These are phyloP conservation scores for Eueides isabella DNA, from an alignment of 1,140 invertebrate species.

Conservation along the genomic window DNA sequence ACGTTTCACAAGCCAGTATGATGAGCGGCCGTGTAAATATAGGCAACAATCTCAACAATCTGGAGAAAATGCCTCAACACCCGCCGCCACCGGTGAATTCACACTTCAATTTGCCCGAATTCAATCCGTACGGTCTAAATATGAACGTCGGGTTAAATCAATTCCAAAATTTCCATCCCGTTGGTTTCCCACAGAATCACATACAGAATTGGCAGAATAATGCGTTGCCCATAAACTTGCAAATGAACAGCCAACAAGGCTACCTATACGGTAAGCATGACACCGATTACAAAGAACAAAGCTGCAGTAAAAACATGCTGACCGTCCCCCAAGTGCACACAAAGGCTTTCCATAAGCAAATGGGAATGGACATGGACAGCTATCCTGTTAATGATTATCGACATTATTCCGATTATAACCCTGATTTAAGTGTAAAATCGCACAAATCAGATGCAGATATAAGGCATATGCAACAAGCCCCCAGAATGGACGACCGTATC, in stretches of 20 bases:
- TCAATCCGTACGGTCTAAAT: conserved; percentile 54
- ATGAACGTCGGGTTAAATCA: conserved; percentile 53
- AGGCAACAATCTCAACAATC: conserved; percentile 61
- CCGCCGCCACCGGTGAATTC: conserved; percentile 42
- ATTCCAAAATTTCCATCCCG: conserved; percentile 57
- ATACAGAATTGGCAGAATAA: conserved; percentile 58
- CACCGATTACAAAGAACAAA: conserved; percentile 41
- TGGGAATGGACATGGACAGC: conserved; percentile 43
- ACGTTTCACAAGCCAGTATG: conserved; percentile 60
- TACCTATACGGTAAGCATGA: conserved; percentile 43
- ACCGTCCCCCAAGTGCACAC: conserved; percentile 62
- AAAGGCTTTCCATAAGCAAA: conserved; percentile 54
- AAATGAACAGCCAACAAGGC: conserved; percentile 49
- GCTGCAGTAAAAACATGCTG: conserved; percentile 44
- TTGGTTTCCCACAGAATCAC: conserved; percentile 51
- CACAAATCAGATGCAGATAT: conserved; percentile 14
- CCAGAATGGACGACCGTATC: conserved; percentile 3
- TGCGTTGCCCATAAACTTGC: conserved; percentile 66
- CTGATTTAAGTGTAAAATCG: conserved; percentile 48
- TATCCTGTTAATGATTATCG: conserved; percentile 40
- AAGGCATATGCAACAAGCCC: background rate
- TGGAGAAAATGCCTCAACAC: conserved; percentile 60
- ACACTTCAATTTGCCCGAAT: conserved; percentile 56
- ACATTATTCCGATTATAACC: conserved; percentile 48
- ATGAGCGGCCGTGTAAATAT: conserved; percentile 56